A percentile compares a stretch with the other conserved stretches of the same genome.
Evolutionary conservation across 1,140 invertebrate species (phyloP).

Genomic region (Antheraea pernyi): DNA sequence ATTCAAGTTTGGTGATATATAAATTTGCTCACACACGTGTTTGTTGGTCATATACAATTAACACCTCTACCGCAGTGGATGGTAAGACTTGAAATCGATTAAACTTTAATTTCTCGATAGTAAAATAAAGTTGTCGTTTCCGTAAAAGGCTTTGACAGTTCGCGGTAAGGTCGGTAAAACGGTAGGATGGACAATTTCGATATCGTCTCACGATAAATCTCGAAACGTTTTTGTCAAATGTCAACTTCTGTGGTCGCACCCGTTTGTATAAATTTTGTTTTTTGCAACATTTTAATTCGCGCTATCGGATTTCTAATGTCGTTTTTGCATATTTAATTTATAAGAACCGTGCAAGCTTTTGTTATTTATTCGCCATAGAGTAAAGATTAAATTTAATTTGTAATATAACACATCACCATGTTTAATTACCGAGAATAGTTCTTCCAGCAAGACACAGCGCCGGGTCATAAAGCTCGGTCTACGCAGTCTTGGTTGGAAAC

Average conservation of each 20-base stretch:
- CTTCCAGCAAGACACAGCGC: too few relatives aligned
- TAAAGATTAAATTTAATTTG: too few relatives aligned
- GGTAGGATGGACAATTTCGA: constrained; percentile 73
- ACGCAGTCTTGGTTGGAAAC: too few relatives aligned
- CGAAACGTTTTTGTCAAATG: constrained; percentile 74
- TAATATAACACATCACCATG: too few relatives aligned
- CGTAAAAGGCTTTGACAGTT: constrained; percentile 72
- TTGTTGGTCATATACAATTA: neutral
- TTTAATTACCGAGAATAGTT: too few relatives aligned
- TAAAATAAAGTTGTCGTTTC: constrained; percentile 31
- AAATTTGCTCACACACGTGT: constrained; percentile 33
- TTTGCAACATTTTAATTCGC: constrained; percentile 24
- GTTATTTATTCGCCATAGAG: neutral
- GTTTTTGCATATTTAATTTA: neutral
- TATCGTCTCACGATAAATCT: constrained; percentile 52
- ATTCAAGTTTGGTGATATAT: constrained; percentile 68
- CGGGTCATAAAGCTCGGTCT: too few relatives aligned
- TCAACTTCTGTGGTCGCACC: constrained; percentile 71
- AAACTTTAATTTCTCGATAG: neutral
- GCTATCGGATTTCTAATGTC: neutral
- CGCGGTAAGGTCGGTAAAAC: constrained; percentile 69
- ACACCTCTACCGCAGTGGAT: neutral
- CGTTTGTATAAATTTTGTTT: constrained; percentile 24
- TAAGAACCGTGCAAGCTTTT: too few relatives aligned
- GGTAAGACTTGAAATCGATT: constrained; percentile 21